Evolutionary conservation across 2,888 invertebrate species (phyloP), one percentile per base, ranked within the genome.

Genomic region (Clivina fossor): DNA sequence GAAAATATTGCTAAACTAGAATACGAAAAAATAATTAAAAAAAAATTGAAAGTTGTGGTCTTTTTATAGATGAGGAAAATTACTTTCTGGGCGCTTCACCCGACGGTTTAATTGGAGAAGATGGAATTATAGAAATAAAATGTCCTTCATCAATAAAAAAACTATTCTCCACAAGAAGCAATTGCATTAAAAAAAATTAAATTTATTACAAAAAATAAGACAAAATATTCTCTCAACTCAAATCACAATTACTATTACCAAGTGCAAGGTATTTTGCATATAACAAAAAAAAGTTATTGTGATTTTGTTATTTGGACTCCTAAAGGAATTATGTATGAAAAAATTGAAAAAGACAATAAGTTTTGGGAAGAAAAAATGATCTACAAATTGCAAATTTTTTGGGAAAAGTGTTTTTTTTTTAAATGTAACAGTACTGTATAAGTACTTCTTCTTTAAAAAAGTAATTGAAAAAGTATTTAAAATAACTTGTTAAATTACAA

Each of bases 1-100:
- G 28, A 44, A 44, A 24, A 24, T 18, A 24, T 24, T 26, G 44
- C 26, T 15, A 44, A 26, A 28, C 2, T 55, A 19, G 47, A 26
- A 28, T 8, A 8, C 3, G 38, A 47, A 46, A 16, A 26, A 22
- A 24, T 15, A 19, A 54, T 33, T n/a, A 47, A 49, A 58, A 58
- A 58, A 11, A 33, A 49, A 50, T n/a, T n/a, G n/a, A n/a, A n/a
- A 16, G 22, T 4, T 60, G 58, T 44, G 60, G 58, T 18, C 32
- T 59, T 32, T 56, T 59, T 24, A 51, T 60, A 16, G 56, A 60
- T 30, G 18, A 28, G 9, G 24, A 46, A 19, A 7, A 16, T n/a
- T 50, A 47, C 13, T 58, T 43, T 46, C 22, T 60, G 15, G 60
- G 58, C 8, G 58, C 58, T 5, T 40, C 60, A 8, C 58, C 56